Evolutionary conservation across 2,797 vertebrate genomes (phyloP), one percentile per base, ranked within the genome.

Genomic region (Calcarius lapponicus): DNA sequence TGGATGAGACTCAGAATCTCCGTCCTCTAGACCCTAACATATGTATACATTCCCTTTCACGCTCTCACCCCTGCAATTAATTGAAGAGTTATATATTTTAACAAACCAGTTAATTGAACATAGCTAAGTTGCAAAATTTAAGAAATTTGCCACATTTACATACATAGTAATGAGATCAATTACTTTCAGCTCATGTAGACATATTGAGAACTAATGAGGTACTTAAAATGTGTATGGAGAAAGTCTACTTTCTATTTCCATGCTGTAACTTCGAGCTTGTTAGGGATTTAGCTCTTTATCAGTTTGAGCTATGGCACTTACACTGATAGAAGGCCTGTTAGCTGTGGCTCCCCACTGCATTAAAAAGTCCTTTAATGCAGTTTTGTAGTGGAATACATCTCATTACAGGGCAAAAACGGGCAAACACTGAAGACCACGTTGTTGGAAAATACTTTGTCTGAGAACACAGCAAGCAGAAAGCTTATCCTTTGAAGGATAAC

Each of bases 141-240:
- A 94, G 86, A 84, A 90, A 79, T 88, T 78, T 60, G 56, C 73
- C 74, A 84, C 60, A 51, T 95, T 96, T 96, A 96, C 42, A 95
- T 86, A 92, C 86, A 91, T 38, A 81, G 80, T 90, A 79, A 93
- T 28, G 47, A 94, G 86, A 93, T 92, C 87, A 60, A 92, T 96
- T 96, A 95, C 90, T 88, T 87, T 76, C 82, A 95, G 86, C 85
- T 93, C 79, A 58, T 85, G 61, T 84, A 92, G 90, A 96, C 43
- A 64, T 95, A 97, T 96, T 91, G 93, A 89, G 95, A 79, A 96
- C 91, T 93, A 95, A 93, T 94, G 93, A 95, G 87, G 86, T 86
- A 88, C 94, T 97, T 95, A 95, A 90, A 95, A 92, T 15, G 12
- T 75, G 83, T 73, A 31, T 8, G 16, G 72, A 93, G 57, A 93